Conservation (phyloP, 2,797 vertebrate genomes). For the Sebastes diploproa region DNA sequence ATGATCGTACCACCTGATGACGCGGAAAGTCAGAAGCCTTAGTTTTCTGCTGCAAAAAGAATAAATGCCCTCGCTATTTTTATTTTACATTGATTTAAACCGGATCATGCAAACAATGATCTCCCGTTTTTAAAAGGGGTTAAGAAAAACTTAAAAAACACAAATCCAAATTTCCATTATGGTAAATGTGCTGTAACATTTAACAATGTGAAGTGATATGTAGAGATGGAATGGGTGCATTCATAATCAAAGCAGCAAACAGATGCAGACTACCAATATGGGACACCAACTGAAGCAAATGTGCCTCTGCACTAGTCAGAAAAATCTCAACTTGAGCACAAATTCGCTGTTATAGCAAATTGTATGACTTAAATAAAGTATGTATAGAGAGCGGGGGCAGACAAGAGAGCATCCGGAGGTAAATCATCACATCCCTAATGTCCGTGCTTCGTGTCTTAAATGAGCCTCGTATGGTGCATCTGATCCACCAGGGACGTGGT, state of each 20-base stretch:
- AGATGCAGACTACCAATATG: background rate
- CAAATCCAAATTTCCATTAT: too few species aligned
- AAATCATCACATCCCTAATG: background rate
- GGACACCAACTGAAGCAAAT: background rate
- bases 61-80: too few species aligned
- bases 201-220: background rate
- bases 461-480: conserved; percentile 30
- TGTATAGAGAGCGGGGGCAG: background rate
- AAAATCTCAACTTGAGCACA: background rate
- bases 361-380: background rate
- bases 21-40: background rate
- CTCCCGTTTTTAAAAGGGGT: too few species aligned
- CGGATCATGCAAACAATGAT: too few species aligned
- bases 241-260: background rate
- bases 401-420: background rate
- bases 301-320: background rate
- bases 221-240: background rate
- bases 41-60: too few species aligned
- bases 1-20: background rate
- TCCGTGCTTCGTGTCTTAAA: background rate
- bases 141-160: background rate
- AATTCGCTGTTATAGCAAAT: background rate
- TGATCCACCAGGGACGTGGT: conserved; percentile 19
- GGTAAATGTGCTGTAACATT: background rate
- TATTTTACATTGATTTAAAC: too few species aligned